Base-by-base conservation (phyloP, 2,888 invertebrate species). In the Polydrusus pterygomalis region DNA sequence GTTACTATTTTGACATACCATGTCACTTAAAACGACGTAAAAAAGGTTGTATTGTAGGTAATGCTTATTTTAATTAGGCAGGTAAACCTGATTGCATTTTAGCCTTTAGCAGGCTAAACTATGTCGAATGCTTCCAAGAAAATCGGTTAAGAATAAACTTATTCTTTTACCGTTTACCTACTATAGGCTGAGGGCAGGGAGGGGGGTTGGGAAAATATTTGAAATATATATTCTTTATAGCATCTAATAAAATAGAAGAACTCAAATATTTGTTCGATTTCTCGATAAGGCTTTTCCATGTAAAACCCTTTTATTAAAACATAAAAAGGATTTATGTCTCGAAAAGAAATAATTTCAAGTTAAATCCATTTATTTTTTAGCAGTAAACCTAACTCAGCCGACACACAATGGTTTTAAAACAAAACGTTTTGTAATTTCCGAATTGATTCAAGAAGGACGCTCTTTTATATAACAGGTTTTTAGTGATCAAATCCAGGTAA, bases 401-500 rank as follows among this genome's bases (percentile, higher is more conserved):
- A 38, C 38, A 18, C 38, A 60, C 68, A 56, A 68, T 40, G 30
- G 73, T 25, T 56, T 65, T 67, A 49, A 62, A 73, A 67, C 73
- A 60, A 73, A 73, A 67, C 73, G 73, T 62, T 62, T 60, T 60
- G 73, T 60, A 73, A 73, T 73, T 73, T 73, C 73, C 73, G 73
- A 73, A 62, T 58, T 60, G 49, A 60, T 67, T 56, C 67, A 64
- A 60, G 60, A 64, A 64, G 60, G 20, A 73, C 73, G 67, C 38
- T 73, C 67, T 60, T 67, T 73, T 67, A 67, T 73, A 47, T 73
- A 73, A 73, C 67, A 67, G 72, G 67, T 73, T 73, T 73, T 73
- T 60, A 60, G 73, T 73, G 54, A 74, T 74, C 74, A 74, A 74
- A 74, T 69, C 43, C 56, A 69, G 74, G 74, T 74, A 74, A 74